Evolutionary conservation across 2,113 vertebrate genomes (phyloP), one percentile per base, ranked within the genome.

Genomic region (Anarhynchus alexandrinus): DNA sequence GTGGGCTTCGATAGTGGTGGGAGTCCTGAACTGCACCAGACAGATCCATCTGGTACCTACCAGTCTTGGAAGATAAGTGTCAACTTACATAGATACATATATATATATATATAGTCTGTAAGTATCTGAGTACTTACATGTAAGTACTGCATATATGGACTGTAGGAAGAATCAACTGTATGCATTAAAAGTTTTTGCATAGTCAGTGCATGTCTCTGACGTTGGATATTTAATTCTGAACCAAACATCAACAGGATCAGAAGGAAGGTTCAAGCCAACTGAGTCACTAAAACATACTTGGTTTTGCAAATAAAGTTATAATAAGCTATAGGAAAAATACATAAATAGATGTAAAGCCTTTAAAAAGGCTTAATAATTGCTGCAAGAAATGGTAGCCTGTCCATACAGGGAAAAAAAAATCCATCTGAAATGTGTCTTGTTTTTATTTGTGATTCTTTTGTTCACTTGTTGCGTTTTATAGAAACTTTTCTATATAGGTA

Each of bases 1-100:
- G 98, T 98, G 78, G 98, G 98, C 64, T 99, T 99, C 85, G 98
- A 99, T 96, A 97, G 98, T 16, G 98, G 98, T 61, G 96, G 98
- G 19, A 98, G 98, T 69, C 98, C 98, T 74, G 97, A 98, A 71
- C 94, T 99, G 43, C 99, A 99, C 95, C 98, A 99, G 91, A 98
- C 98, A 3, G 98, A 99, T 80, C 98, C 98, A 12, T 99, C 99
- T 54, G 98, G 98, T 96, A 98, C 98, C 36, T 99, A 99, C 54
- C 98, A 98, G 40, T 98, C 98, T 82, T 99, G 98, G 98, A 99
- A 99, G 98, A 98, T 98, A 78, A 97, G 49, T 45, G 57, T 65
- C 22, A 70, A 52, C 64, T 89, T 90, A 30, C 19, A 26, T 82
- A 7, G 27, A 15, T 15, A 7, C 42, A 29, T 34, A 30, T 22